Percentiles rank a stretch among this genome's conserved stretches.
phyloP scores from a whole-genome alignment of 2,888 invertebrate genomes.

The Pammene fasciana region DNA sequence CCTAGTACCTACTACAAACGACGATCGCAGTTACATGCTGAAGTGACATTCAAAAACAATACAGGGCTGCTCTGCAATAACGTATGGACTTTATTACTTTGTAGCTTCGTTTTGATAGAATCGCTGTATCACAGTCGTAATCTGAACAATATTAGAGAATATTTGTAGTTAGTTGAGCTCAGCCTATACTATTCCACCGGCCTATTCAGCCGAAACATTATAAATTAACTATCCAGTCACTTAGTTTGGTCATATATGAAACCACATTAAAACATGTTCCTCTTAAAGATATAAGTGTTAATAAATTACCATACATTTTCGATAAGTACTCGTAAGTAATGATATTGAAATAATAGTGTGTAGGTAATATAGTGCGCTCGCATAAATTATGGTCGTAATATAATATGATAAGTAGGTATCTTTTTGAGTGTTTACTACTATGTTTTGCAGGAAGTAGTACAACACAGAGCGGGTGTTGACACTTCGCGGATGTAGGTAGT shows the following conservation, averaged over 20 bases:
- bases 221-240: too few species aligned
- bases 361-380: neutral
- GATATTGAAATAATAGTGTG: neutral
- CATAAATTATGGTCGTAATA: neutral
- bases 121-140: constrained; percentile 11
- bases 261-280: too few species aligned
- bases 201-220: too few species aligned
- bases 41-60: neutral
- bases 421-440: neutral
- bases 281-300: too few species aligned
- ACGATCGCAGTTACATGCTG: too few species aligned
- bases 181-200: neutral
- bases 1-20: too few species aligned
- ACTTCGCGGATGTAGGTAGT: too few species aligned
- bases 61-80: neutral
- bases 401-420: neutral
- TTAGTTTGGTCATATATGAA: neutral
- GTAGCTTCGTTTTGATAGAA: constrained; percentile 4
- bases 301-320: neutral
- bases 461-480: too few species aligned
- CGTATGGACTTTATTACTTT: constrained; percentile 15
- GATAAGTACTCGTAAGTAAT: neutral
- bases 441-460: too few species aligned
- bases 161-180: neutral
- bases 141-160: neutral